Conservation (phyloP, 2,888 invertebrate species). For the Sepioteuthis lessoniana region DNA sequence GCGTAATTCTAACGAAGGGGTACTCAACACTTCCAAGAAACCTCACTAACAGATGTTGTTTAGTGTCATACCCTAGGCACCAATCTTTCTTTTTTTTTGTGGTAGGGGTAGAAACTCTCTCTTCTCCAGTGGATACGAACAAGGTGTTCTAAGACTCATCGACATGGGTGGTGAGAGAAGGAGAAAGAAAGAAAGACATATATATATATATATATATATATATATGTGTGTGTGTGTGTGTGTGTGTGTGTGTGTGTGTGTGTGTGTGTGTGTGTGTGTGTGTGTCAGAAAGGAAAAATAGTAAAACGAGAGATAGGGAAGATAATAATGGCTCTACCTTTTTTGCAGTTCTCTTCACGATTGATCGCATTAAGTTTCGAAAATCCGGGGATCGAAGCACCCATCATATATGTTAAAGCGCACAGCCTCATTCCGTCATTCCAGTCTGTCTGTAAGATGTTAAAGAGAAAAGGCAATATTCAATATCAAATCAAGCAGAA, state of each 20-base stretch:
- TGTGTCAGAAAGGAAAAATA: too few species aligned
- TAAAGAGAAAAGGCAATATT: not conserved
- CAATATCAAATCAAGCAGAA: not conserved
- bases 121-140: too few species aligned
- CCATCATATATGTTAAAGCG: slow-evolving; percentile 89
- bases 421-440: slow-evolving; percentile 94
- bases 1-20: too few species aligned
- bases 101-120: too few species aligned
- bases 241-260: not conserved
- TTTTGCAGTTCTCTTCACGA: slow-evolving; percentile 62
- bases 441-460: slow-evolving; percentile 88
- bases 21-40: too few species aligned
- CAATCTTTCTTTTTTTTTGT: too few species aligned
- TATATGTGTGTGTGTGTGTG: not conserved
- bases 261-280: not conserved
- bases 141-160: too few species aligned
- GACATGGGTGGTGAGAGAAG: too few species aligned
- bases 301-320: not conserved
- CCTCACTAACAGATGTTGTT: too few species aligned
- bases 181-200: not conserved
- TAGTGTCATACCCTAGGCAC: too few species aligned
- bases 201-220: not conserved
- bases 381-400: slow-evolving; percentile 89
- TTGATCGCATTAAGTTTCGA: slow-evolving; percentile 84
- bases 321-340: slow-evolving; percentile 56